A percentile compares a stretch with the other conserved stretches of the same genome.
Evolutionary conservation across 1,140 invertebrate species (phyloP).

Genomic region (Atta colombica): DNA sequence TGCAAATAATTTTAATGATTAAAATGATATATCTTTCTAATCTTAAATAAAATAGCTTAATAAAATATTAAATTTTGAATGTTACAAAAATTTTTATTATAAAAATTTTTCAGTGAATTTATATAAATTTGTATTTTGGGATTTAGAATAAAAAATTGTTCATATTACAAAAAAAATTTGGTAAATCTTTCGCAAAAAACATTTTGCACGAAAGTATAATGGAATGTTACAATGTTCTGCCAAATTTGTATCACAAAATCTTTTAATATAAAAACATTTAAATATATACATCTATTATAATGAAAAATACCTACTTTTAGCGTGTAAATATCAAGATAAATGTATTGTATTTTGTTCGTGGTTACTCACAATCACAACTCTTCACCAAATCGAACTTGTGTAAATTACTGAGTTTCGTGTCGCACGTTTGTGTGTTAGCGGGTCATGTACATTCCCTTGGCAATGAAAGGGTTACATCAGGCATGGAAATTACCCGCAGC

Average conservation of each 20-base stretch:
- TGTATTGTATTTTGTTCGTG: background rate
- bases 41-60: no score
- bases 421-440: constrained; percentile 65
- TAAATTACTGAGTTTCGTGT: constrained; percentile 29
- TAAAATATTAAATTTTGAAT: no score
- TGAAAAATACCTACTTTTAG: background rate
- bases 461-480: constrained; percentile 45
- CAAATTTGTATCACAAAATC: background rate
- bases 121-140: background rate
- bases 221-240: background rate
- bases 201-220: background rate
- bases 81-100: constrained; percentile 5
- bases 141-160: constrained; percentile 17
- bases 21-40: background rate
- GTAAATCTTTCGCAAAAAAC: background rate
- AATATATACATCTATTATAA: background rate
- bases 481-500: constrained; percentile 19
- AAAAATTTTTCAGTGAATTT: background rate
- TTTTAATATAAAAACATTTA: background rate
- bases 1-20: constrained; percentile 14
- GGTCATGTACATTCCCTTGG: constrained; percentile 55
- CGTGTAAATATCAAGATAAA: background rate
- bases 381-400: background rate
- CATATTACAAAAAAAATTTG: constrained; percentile 20
- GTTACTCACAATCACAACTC: background rate